Evolutionary conservation across 1,140 invertebrate species (phyloP).

Genomic region (Atta colombica): DNA sequence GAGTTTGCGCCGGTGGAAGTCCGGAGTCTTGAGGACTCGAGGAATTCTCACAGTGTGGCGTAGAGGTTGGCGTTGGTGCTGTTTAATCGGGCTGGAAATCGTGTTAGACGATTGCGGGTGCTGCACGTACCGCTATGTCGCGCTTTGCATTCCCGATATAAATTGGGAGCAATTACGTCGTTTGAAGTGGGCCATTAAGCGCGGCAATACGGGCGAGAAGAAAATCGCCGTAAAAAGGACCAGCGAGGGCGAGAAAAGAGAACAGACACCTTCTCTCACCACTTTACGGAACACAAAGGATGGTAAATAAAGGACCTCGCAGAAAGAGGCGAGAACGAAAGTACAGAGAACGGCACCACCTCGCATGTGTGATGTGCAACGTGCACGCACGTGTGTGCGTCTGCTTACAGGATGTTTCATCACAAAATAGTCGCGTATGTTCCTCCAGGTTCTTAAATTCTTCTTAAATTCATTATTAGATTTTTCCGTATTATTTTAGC

Average conservation of each 20-base stretch:
- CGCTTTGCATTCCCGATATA: slow-evolving; percentile 67
- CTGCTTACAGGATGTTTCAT: slow-evolving; percentile 8
- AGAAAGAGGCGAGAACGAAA: slow-evolving; percentile 30
- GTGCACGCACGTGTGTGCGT: not conserved
- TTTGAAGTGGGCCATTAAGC: slow-evolving; percentile 63
- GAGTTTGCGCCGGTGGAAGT: slow-evolving; percentile 31
- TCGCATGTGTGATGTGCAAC: not conserved
- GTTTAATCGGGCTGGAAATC: slow-evolving; percentile 63
- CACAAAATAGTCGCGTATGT: not conserved
- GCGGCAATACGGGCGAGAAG: slow-evolving; percentile 43
- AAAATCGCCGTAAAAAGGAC: slow-evolving; percentile 6
- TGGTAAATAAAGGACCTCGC: slow-evolving; percentile 32
- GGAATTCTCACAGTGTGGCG: slow-evolving; percentile 32
- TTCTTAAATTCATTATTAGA: not conserved
- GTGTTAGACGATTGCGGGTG: slow-evolving; percentile 58
- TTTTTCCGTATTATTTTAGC: not conserved
- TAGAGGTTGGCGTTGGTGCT: slow-evolving; percentile 9
- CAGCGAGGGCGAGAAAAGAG: not conserved
- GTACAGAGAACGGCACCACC: not conserved
- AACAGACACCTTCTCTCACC: not conserved
- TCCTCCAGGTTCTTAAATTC: not conserved
- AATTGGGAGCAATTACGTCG: slow-evolving; percentile 70
- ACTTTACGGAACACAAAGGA: slow-evolving; percentile 33
- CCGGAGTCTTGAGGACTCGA: slow-evolving; percentile 21
- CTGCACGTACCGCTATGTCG: slow-evolving; percentile 23